These are phyloP conservation scores for Parazoanthus swiftii DNA, from an alignment of 92 coral and sea anemone species.

Conservation along the genomic window DNA sequence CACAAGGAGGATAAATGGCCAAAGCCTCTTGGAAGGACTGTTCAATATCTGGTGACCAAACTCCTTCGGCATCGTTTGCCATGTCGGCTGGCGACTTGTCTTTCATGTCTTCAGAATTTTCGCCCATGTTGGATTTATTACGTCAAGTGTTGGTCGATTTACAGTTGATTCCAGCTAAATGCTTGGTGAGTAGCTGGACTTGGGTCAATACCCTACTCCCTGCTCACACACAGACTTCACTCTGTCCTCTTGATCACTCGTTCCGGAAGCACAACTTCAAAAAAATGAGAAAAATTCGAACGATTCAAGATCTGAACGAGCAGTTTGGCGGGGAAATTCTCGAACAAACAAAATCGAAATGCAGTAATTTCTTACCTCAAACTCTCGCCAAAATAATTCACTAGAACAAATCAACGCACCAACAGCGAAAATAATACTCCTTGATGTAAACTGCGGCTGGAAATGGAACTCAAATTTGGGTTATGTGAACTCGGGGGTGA, in stretches of 20 bases:
- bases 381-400: constrained; percentile 18
- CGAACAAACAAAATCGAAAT: constrained; percentile 41
- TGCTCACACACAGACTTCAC: constrained; percentile 59
- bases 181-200: constrained; percentile 20
- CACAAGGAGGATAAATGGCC: constrained; percentile 99
- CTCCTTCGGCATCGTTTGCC: constrained; percentile 99
- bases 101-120: constrained; percentile 91
- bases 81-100: constrained; percentile 97
- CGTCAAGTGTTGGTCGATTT: constrained; percentile 80
- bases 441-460: constrained; percentile 54
- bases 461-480: constrained; percentile 57
- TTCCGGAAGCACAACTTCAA: constrained; percentile 96
- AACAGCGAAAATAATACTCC: constrained; percentile 17
- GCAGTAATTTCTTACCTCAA: constrained; percentile 32
- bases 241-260: constrained; percentile 72
- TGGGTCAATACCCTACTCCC: constrained; percentile 42
- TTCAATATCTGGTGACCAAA: constrained; percentile 99
- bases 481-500: constrained; percentile 74
- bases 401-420: constrained; percentile 34
- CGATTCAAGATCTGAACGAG: constrained; percentile 84
- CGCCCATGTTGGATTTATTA: constrained; percentile 89
- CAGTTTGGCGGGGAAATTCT: constrained; percentile 81
- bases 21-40: constrained; percentile 98
- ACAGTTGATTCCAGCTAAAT: constrained; percentile 41
- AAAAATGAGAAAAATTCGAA: constrained; percentile 99